Base-by-base conservation (phyloP, 2,888 invertebrate genomes). In the Trichopoda pennipes region DNA sequence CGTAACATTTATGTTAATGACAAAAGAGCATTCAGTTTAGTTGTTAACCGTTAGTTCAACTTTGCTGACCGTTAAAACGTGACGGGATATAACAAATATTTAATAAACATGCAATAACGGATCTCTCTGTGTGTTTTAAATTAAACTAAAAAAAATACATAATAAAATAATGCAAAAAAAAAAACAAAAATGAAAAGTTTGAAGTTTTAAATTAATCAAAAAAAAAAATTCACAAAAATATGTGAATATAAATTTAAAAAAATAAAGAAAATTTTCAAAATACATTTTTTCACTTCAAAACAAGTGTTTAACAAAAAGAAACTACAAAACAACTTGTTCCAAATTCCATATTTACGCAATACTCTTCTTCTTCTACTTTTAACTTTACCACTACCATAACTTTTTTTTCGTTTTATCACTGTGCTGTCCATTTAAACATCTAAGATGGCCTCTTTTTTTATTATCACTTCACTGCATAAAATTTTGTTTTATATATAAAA, bases 11-110 rank as follows among this genome's bases (percentile, higher is more conserved):
- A 66, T 80, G 66, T 55, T 75, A 79, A 76, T 61, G 72, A 82
- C 75, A 81, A 77, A 78, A 78, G 74, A 78, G 78, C 79, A 82
- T 66, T 79, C 75, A 51, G 63, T 79, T 87, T 84, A 87, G 87
- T 87, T 87, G 86, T 87, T 86, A 86, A 86, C 85, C 85, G 87
- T 87, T 87, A 86, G 85, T 86, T 85, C 85, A 86, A 84, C 87
- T 81, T 83, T 84, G 73, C 82, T 80, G 81, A 84, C 84, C 83
- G 72, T 75, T 74, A 60, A 61, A 80, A 79, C 32, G 72, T 76
- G 82, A 83, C 84, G 82, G 85, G 51, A 75, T 77, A 56, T 64
- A 38, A 38, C 16, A 38, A 63, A 51, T 32, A 42, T 10, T 23
- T 32, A 53, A 35, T 2, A 73, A 70, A 69, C 69, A 53, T 63